Conservation (phyloP, 2,888 invertebrate species). For the Lasius platythorax region DNA sequence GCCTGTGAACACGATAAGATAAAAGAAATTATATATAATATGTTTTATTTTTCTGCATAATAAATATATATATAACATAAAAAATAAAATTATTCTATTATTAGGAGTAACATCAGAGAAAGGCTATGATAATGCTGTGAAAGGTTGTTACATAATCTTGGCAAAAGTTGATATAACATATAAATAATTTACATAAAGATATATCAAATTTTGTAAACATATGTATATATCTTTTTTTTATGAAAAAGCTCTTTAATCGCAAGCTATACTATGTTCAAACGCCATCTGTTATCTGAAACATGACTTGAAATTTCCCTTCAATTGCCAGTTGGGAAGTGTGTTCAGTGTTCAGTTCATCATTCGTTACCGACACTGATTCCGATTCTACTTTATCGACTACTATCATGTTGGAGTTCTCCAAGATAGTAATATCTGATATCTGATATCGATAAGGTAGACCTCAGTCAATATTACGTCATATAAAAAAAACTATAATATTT, state of each 20-base stretch:
- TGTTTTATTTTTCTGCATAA: not conserved
- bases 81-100: not conserved
- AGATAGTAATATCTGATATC: not conserved
- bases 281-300: slow-evolving; percentile 12
- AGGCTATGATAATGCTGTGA: not conserved
- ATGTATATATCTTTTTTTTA: not conserved
- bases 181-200: not conserved
- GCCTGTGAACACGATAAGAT: slow-evolving; percentile 86
- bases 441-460: slow-evolving; percentile 42
- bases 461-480: not conserved
- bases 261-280: slow-evolving; percentile 17
- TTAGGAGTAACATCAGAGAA: not conserved
- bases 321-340: not conserved
- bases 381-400: slow-evolving; percentile 19
- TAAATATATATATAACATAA: not conserved
- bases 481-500: not conserved
- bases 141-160: not conserved
- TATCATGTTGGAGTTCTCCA: not conserved
- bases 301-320: not conserved
- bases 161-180: not conserved
- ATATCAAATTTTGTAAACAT: not conserved
- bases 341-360: not conserved
- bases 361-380: slow-evolving; percentile 54
- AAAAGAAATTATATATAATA: not conserved
- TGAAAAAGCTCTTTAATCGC: not conserved